Conservation (phyloP, 2,113 vertebrate genomes). For the Phoenicopterus ruber region DNA sequence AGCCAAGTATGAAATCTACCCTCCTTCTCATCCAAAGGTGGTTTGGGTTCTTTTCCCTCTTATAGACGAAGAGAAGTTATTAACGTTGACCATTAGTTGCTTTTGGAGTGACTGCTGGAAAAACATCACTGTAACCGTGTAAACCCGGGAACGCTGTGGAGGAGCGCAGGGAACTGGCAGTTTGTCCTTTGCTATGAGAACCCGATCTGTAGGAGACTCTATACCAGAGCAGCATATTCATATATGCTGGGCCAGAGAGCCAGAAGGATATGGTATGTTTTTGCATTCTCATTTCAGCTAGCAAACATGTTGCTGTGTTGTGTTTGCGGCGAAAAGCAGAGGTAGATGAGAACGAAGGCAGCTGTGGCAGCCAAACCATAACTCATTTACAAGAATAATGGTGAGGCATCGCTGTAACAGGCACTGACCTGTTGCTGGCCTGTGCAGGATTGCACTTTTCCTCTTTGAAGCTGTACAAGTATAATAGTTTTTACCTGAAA, state of each 20-base stretch:
- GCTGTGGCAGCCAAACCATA: not conserved
- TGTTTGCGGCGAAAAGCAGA: not conserved
- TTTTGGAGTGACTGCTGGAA: not conserved
- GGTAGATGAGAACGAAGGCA: not conserved
- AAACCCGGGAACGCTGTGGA: not conserved
- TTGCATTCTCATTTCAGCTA: not conserved
- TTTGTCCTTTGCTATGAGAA: not conserved
- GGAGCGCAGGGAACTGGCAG: not conserved
- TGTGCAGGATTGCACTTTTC: not conserved
- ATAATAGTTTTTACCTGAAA: not conserved
- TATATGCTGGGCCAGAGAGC: not conserved
- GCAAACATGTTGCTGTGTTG: not conserved
- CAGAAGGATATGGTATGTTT: not conserved
- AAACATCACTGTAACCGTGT: not conserved
- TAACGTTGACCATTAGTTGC: not conserved
- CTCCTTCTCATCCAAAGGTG: not conserved
- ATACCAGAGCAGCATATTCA: not conserved
- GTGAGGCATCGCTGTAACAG: constrained; percentile 2
- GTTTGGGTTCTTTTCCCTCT: not conserved
- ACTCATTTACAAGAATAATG: not conserved
- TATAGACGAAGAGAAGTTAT: not conserved
- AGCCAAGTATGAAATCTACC: not conserved
- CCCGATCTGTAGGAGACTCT: not conserved
- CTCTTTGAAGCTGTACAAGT: not conserved
- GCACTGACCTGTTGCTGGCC: constrained; percentile 32